Conservation (phyloP, 2,888 invertebrate genomes). For the Nephrotoma flavescens region DNA sequence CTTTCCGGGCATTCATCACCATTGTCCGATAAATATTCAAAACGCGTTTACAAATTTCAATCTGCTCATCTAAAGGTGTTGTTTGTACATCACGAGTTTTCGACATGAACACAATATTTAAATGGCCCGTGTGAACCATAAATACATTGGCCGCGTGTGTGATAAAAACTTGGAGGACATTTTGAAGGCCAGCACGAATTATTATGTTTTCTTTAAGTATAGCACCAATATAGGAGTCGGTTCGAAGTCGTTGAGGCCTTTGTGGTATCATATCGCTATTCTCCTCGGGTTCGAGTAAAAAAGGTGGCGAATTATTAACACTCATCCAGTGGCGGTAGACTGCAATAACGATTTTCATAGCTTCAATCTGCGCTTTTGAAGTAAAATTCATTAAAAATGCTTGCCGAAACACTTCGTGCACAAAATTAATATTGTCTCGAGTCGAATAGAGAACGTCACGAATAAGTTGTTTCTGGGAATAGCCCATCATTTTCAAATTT, state of each 20-base stretch:
- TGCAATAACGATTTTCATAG: conserved; percentile 75
- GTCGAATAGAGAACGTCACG: conserved; percentile 76
- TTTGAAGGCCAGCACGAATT: conserved; percentile 70
- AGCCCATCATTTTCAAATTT: conserved; percentile 20
- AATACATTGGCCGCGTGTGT: conserved; percentile 93
- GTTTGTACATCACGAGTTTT: conserved; percentile 42
- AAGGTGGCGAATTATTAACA: conserved; percentile 61
- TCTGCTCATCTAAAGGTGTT: conserved; percentile 77
- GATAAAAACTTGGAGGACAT: conserved; percentile 49
- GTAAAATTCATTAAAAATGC: conserved; percentile 78
- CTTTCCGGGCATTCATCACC: conserved; percentile 93
- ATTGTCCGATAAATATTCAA: conserved; percentile 91
- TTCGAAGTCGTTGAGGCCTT: conserved; percentile 43
- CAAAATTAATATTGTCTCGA: conserved; percentile 84
- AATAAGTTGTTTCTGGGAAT: conserved; percentile 44
- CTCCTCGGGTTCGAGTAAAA: conserved; percentile 56
- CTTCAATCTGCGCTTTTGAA: conserved; percentile 56
- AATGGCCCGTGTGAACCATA: conserved; percentile 40
- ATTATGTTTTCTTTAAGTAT: conserved; percentile 64
- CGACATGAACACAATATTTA: conserved; percentile 38
- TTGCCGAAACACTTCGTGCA: conserved; percentile 87
- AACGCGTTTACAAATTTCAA: conserved; percentile 90
- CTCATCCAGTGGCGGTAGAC: conserved; percentile 95
- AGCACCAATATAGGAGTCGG: conserved; percentile 76
- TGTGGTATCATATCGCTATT: conserved; percentile 23